Evolutionary conservation across 2,113 vertebrate genomes (phyloP), one percentile per base, ranked within the genome.

Genomic region (Fregata magnificens): DNA sequence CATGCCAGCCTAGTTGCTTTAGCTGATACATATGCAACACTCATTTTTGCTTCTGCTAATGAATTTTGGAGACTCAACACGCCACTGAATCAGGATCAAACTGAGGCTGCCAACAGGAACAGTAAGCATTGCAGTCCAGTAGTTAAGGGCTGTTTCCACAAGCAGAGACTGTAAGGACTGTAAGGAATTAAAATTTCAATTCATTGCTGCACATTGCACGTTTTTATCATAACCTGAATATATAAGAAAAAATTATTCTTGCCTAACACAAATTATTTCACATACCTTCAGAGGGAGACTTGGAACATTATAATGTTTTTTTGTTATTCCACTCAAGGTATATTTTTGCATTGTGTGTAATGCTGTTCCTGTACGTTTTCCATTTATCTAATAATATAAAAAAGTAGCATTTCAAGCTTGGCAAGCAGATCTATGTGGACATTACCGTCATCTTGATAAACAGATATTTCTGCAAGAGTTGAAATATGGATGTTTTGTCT

Each of bases 381-480:
- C 56, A 82, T 91, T 92, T 93, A 72, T 71, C 38, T 74, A 79
- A 63, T 72, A 82, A 86, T 52, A 71, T 31, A 28, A 67, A 90
- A 93, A 81, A 67, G 32, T 38, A 74, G 7, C n/a, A 42, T 94
- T 91, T 84, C 55, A 85, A 81, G 55, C 50, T 81, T 91, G 56
- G 86, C 59, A 89, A 95, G 49, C 55, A 93, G 81, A 91, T 87
- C 80, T 82, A 63, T 66, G 72, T 71, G 42, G 61, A 87, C 25
- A 52, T 88, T 83, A 78, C n/a, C 0, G 1, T 88, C 63, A 83
- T 45, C 76, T 66, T 88, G 76, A 73, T 86, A 93, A 82, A 93
- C 62, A 84, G 92, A n/a, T 92, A 88, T 82, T 95, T 93, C 66
- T 93, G 61, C 61, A 66, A 61, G 61, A 93, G 34, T 52, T 93